A percentile compares a stretch with the other conserved stretches of the same genome.
These are phyloP conservation scores for Lepidostoma basale DNA, from an alignment of 1,140 invertebrate species.

Conservation along the genomic window DNA sequence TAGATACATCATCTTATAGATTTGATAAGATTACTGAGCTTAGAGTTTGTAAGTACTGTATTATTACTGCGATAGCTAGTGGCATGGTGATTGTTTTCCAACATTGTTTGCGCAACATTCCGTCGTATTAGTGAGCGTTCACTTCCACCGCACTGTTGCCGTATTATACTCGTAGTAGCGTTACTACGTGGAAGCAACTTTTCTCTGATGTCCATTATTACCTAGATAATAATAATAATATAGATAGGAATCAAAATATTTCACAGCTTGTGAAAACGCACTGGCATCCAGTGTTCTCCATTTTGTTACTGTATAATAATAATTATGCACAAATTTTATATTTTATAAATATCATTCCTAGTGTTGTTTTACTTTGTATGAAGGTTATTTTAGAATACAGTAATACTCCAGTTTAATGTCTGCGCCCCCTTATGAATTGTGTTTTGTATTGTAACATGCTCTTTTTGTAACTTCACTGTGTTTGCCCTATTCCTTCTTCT, in stretches of 20 bases:
- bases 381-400: constrained; percentile 10
- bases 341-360: constrained; percentile 20
- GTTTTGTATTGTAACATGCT: background rate
- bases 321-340: constrained; percentile 26
- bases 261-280: constrained; percentile 41
- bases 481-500: background rate
- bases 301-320: constrained; percentile 21
- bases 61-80: background rate
- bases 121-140: no score
- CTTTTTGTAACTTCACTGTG: background rate
- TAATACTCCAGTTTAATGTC: constrained; percentile 22
- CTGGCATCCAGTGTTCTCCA: constrained; percentile 26
- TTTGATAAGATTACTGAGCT: constrained; percentile 14
- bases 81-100: no score
- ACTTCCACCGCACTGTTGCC: no score
- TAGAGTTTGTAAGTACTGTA: background rate
- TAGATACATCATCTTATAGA: no score
- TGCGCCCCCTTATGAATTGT: background rate
- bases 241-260: constrained; percentile 35
- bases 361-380: constrained; percentile 11
- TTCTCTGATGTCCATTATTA: constrained; percentile 9
- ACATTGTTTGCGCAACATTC: no score
- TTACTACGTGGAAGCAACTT: background rate
- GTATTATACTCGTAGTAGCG: background rate
- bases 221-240: constrained; percentile 16